phyloP scores from a whole-genome alignment of 1,140 invertebrate genomes.

The Cherax destructor region DNA sequence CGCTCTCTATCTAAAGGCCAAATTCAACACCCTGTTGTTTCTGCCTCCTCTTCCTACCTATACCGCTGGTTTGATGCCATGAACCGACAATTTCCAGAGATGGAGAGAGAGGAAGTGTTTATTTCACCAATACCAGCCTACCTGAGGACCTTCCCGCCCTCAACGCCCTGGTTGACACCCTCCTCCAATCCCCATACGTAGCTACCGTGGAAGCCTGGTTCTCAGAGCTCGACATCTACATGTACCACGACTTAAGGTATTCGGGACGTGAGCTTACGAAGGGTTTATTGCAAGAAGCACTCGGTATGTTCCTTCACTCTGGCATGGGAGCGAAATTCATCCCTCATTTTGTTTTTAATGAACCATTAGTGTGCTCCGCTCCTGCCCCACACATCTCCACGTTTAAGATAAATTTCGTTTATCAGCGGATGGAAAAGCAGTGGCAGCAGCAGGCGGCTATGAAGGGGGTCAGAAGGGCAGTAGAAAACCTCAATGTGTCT shows the following conservation, averaged over 20 bases:
- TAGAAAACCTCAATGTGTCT: constrained; percentile 78
- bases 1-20: constrained; percentile 76
- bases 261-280: neutral
- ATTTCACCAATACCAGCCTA: constrained; percentile 75
- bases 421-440: neutral
- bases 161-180: constrained; percentile 77
- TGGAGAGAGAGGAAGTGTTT: constrained; percentile 75
- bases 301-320: constrained; percentile 38
- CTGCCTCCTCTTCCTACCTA: constrained; percentile 76
- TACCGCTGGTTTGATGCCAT: constrained; percentile 52
- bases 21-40: constrained; percentile 79
- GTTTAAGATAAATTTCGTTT: constrained; percentile 44
- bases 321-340: constrained; percentile 16
- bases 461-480: constrained; percentile 80
- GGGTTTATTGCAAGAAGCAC: constrained; percentile 9
- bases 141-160: constrained; percentile 81
- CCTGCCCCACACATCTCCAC: constrained; percentile 39
- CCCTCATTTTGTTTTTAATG: constrained; percentile 28
- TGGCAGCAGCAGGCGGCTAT: constrained; percentile 78
- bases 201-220: constrained; percentile 80
- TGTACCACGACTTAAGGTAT: neutral
- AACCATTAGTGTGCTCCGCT: neutral
- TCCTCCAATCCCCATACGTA: constrained; percentile 78
- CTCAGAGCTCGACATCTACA: constrained; percentile 56
- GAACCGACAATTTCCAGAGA: constrained; percentile 72